A percentile compares a stretch with the other conserved stretches of the same genome.
Conservation (phyloP, 2,113 vertebrate species). For the Lepidothrix coronata region DNA sequence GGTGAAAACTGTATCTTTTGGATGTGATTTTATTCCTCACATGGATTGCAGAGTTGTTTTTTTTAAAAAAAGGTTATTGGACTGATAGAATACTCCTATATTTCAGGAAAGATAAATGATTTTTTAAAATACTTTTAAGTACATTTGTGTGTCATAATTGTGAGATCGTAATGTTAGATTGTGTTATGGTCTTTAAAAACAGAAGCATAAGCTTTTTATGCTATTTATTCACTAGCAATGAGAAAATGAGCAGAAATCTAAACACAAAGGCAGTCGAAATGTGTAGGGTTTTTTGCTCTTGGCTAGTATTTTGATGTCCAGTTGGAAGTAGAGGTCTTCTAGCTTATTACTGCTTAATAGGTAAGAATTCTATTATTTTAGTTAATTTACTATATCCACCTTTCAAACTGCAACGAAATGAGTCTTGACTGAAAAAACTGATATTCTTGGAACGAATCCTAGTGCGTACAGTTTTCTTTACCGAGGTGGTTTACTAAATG, state of each 20-base stretch:
- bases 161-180: background rate
- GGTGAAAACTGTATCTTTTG: background rate
- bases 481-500: background rate
- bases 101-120: background rate
- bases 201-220: background rate
- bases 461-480: background rate
- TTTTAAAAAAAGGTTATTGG: background rate
- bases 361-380: background rate
- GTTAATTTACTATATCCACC: background rate
- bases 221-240: background rate
- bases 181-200: background rate
- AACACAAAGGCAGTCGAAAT: background rate
- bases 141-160: background rate
- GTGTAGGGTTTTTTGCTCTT: background rate
- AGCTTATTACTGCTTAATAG: background rate
- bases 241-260: background rate
- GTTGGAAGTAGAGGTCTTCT: background rate
- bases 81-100: background rate
- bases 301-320: background rate
- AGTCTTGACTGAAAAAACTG: background rate
- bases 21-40: background rate
- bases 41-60: background rate
- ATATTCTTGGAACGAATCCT: constrained; percentile 2
- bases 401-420: background rate
- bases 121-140: background rate